These are phyloP conservation scores for Syrmaticus mikado DNA, from an alignment of 2,113 vertebrate genomes.

Conservation along the genomic window DNA sequence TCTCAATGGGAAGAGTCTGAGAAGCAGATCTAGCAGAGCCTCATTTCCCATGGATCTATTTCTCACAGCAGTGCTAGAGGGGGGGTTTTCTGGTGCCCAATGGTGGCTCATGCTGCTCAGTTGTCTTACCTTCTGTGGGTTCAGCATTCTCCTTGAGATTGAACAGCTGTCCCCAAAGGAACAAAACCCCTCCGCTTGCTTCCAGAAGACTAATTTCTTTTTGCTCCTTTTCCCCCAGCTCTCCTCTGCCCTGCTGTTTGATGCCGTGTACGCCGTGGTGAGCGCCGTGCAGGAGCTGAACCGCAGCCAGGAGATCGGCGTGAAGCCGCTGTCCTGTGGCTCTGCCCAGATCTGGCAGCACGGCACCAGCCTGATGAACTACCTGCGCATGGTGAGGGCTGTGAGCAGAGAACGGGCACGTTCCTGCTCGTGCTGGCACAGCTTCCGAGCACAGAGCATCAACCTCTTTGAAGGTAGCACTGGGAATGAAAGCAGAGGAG, in stretches of 20 bases:
- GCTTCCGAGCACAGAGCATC: background rate
- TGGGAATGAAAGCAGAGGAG: background rate
- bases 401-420: background rate
- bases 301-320: slow-evolving; percentile 96
- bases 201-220: background rate
- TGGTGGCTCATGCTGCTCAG: background rate
- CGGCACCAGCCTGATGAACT: slow-evolving; percentile 99
- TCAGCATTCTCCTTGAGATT: background rate
- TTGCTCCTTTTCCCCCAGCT: slow-evolving; percentile 76
- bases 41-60: background rate
- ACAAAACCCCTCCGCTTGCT: background rate
- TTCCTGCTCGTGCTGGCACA: background rate
- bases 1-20: background rate
- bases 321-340: slow-evolving; percentile 95
- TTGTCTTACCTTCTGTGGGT: background rate
- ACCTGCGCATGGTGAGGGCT: slow-evolving; percentile 95
- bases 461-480: background rate
- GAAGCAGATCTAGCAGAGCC: background rate
- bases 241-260: slow-evolving; percentile 93
- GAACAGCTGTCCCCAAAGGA: background rate
- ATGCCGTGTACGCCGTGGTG: slow-evolving; percentile 92
- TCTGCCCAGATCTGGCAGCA: slow-evolving; percentile 99
- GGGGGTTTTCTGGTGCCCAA: background rate
- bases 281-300: slow-evolving; percentile 95
- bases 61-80: rapidly evolving